These are phyloP conservation scores for Coreius guichenoti DNA, from an alignment of 2,797 vertebrate genomes.

Conservation along the genomic window DNA sequence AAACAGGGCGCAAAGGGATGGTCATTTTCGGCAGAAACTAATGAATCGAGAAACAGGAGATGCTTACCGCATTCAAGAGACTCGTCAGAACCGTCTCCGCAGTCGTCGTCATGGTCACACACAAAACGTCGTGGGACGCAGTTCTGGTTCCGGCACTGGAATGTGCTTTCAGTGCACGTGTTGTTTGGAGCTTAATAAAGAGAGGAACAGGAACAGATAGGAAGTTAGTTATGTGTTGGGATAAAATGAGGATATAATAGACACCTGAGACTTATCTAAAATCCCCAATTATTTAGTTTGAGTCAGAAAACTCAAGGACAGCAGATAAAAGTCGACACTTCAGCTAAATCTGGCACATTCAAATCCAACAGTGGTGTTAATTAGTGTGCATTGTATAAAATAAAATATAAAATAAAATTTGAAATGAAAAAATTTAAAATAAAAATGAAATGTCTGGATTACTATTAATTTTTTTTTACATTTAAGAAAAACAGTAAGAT, in stretches of 20 bases:
- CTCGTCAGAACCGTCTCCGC: slow-evolving; percentile 87
- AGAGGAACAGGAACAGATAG: slow-evolving; percentile 15
- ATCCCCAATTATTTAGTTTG: slow-evolving; percentile 1
- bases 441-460: no score
- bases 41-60: background rate
- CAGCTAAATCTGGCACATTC: background rate
- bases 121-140: slow-evolving; percentile 86
- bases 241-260: background rate
- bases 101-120: slow-evolving; percentile 86
- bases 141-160: slow-evolving; percentile 72
- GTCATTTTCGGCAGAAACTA: background rate
- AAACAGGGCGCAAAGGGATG: background rate
- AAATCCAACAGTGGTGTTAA: background rate
- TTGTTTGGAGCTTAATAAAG: slow-evolving; percentile 55
- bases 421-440: no score
- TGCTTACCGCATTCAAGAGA: slow-evolving; percentile 83
- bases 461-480: background rate
- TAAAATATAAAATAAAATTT: no score
- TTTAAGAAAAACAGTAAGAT: background rate
- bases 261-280: slow-evolving; percentile 7
- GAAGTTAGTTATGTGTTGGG: background rate
- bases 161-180: slow-evolving; percentile 54
- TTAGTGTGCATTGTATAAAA: background rate
- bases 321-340: background rate
- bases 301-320: background rate